These are phyloP conservation scores for Pedicia rivosa DNA, from an alignment of 2,888 invertebrate genomes.

Conservation along the genomic window DNA sequence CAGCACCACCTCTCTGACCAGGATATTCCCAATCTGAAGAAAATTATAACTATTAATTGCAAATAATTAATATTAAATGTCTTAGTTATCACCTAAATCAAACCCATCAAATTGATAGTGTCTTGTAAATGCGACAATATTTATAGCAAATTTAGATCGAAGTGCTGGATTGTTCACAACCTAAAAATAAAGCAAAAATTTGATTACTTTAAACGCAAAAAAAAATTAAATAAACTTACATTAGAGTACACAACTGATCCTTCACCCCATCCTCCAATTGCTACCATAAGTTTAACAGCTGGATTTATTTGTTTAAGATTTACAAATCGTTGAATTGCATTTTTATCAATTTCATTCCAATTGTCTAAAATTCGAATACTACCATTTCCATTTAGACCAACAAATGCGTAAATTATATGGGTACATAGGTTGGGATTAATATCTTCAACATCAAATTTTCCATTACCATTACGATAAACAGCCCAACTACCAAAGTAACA, in stretches of 20 bases:
- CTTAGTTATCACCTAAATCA: no score
- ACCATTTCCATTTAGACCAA: constrained; percentile 37
- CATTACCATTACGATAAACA: constrained; percentile 39
- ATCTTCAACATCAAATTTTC: constrained; percentile 41
- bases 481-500: constrained; percentile 61
- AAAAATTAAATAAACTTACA: constrained; percentile 9
- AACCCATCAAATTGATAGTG: constrained; percentile 59
- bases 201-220: neutral
- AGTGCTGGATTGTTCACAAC: neutral
- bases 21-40: constrained; percentile 82
- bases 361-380: constrained; percentile 35
- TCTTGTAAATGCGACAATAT: constrained; percentile 42
- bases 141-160: constrained; percentile 1
- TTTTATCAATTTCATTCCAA: constrained; percentile 32
- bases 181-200: neutral
- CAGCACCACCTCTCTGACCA: constrained; percentile 61
- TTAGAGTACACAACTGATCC: constrained; percentile 32
- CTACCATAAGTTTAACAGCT: constrained; percentile 31
- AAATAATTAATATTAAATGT: no score
- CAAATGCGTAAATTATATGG: constrained; percentile 51
- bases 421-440: constrained; percentile 48
- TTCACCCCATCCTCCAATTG: constrained; percentile 42
- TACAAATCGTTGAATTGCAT: constrained; percentile 28
- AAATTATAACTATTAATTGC: no score
- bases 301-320: constrained; percentile 29